A percentile compares a stretch with the other conserved stretches of the same genome.
These are phyloP conservation scores for Marcusenius ussheri DNA, from an alignment of 2,113 vertebrate species.

Conservation along the genomic window DNA sequence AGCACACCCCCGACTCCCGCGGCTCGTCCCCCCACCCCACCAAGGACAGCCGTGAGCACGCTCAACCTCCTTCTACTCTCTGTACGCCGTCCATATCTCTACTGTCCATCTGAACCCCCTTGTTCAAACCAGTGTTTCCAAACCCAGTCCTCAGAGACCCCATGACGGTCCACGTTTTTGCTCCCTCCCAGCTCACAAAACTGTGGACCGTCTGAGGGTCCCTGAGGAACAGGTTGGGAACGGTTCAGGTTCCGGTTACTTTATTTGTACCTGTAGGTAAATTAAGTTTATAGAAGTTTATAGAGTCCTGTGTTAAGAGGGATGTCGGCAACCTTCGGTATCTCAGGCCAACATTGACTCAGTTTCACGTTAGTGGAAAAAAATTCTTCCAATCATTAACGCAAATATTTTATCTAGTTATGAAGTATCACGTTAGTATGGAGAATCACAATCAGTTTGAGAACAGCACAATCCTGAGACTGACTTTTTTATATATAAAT, in stretches of 20 bases:
- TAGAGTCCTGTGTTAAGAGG: neutral
- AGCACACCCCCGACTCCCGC: constrained; percentile 83
- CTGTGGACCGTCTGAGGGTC: neutral
- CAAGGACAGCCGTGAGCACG: constrained; percentile 65
- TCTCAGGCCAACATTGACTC: too few relatives aligned
- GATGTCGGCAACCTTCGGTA: neutral
- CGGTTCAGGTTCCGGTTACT: too few relatives aligned
- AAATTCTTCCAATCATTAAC: neutral
- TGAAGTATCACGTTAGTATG: neutral
- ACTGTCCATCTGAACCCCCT: neutral
- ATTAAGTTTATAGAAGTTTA: too few relatives aligned
- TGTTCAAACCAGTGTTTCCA: neutral
- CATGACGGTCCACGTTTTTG: neutral
- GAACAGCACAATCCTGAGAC: too few relatives aligned
- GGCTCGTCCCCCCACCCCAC: constrained; percentile 46
- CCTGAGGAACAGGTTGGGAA: too few relatives aligned
- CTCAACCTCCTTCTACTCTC: constrained; percentile 47
- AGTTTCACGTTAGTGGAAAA: too few relatives aligned
- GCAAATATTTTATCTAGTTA: neutral
- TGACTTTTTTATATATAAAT: too few relatives aligned
- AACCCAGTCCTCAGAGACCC: neutral
- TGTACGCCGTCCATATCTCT: neutral
- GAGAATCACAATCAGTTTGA: neutral
- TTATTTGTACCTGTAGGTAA: neutral
- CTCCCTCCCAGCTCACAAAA: neutral